Evolutionary conservation across 35 echinoderm and acorn worm genomes (phyloP).

Genomic region (Hemicentrotus pulcherrimus): DNA sequence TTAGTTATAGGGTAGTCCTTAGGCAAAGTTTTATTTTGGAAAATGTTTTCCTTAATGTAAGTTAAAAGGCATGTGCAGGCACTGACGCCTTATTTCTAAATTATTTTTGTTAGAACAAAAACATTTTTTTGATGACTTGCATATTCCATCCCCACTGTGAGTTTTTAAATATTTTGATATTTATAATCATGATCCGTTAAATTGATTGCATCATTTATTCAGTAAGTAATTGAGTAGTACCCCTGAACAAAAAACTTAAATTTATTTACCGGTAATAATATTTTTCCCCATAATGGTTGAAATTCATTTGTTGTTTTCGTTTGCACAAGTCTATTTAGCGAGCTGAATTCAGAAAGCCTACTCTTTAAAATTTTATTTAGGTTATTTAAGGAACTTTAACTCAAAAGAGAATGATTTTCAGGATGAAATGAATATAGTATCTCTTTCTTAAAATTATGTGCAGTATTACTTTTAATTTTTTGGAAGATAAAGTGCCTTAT

Average conservation of each 20-base stretch:
- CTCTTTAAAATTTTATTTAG: background rate
- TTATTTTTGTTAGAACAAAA: background rate
- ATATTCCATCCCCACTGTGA: background rate
- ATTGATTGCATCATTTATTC: background rate
- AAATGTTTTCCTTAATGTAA: background rate
- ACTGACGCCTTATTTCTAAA: conserved; percentile 14
- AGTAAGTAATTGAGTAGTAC: background rate
- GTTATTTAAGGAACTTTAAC: background rate
- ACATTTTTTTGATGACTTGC: too few relatives aligned
- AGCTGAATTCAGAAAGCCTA: background rate
- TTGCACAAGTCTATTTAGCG: background rate
- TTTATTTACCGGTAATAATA: too few relatives aligned
- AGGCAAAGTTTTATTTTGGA: background rate
- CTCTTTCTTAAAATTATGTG: background rate
- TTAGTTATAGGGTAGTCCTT: background rate
- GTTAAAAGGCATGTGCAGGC: conserved; percentile 7
- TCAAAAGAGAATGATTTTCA: too few relatives aligned
- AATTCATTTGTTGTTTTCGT: background rate
- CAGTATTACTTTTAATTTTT: background rate
- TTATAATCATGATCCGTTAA: background rate
- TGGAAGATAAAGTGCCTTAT: background rate
- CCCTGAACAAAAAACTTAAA: too few relatives aligned
- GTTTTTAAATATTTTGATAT: background rate
- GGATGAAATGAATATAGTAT: too few relatives aligned
- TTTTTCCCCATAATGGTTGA: background rate